phyloP scores from a whole-genome alignment of 2,888 invertebrate genomes.

The Chaetogeoica ovagalla region DNA sequence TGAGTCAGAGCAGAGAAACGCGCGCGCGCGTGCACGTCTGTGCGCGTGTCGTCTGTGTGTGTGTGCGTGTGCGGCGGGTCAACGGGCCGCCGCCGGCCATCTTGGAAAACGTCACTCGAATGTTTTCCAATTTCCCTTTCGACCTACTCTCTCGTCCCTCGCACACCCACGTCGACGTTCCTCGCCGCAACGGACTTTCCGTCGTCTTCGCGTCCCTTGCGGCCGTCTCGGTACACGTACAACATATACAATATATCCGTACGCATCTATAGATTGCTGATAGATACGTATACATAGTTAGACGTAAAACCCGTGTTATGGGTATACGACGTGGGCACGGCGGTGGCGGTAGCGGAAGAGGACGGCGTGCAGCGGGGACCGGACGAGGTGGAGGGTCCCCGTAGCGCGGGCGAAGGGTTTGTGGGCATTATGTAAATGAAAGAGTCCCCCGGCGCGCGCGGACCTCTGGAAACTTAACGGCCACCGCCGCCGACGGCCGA shows the following conservation, averaged over 20 bases:
- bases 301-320: too few relatives aligned
- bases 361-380: slow-evolving; percentile 19
- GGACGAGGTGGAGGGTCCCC: neutral
- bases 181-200: neutral
- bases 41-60: neutral
- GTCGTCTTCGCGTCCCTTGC: slow-evolving; percentile 44
- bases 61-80: slow-evolving; percentile 52
- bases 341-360: neutral
- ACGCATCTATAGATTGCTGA: neutral
- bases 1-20: slow-evolving; percentile 51
- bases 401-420: slow-evolving; percentile 46
- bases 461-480: slow-evolving; percentile 52
- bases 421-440: slow-evolving; percentile 55
- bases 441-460: slow-evolving; percentile 42
- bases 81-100: slow-evolving; percentile 55
- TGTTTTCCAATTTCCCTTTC: slow-evolving; percentile 56
- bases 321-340: neutral
- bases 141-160: slow-evolving; percentile 9
- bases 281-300: neutral
- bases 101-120: slow-evolving; percentile 56
- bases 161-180: neutral
- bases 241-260: neutral
- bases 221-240: too few relatives aligned
- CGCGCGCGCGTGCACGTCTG: slow-evolving; percentile 8
- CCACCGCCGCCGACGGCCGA: slow-evolving; percentile 42